These are phyloP conservation scores for Trachymyrmex septentrionalis DNA, from an alignment of 1,140 invertebrate genomes.

Conservation along the genomic window DNA sequence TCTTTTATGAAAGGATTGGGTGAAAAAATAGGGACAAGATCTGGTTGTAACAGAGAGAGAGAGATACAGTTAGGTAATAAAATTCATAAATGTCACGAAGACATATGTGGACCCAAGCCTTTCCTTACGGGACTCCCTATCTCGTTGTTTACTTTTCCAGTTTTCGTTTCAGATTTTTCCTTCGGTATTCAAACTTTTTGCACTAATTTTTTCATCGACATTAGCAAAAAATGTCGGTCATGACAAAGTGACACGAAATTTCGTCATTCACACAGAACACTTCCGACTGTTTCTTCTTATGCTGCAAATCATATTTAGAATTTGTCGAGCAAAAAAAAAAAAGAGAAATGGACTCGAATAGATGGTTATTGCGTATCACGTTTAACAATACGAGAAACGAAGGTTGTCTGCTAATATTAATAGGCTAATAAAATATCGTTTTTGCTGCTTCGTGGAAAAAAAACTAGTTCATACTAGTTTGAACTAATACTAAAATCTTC, in stretches of 20 bases:
- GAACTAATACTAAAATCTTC: constrained; percentile 11
- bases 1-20: constrained; percentile 20
- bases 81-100: not conserved
- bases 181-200: constrained; percentile 6
- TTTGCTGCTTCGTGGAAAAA: not conserved
- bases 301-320: constrained; percentile 13
- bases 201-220: constrained; percentile 1
- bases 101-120: not conserved
- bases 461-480: constrained; percentile 10
- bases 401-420: not conserved
- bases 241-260: not conserved
- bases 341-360: not conserved
- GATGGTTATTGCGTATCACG: not conserved
- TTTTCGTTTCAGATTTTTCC: not conserved
- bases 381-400: constrained; percentile 30
- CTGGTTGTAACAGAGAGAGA: not conserved
- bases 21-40: constrained; percentile 27
- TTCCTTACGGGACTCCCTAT: not conserved
- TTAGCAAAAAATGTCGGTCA: not conserved
- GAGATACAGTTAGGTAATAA: not conserved
- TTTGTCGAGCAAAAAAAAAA: constrained; percentile 11
- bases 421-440: constrained; percentile 15
- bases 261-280: not conserved
- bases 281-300: not conserved
- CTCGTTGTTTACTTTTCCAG: not conserved